Conservation (phyloP, 2,888 invertebrate genomes). For the Notodonta ziczac region DNA sequence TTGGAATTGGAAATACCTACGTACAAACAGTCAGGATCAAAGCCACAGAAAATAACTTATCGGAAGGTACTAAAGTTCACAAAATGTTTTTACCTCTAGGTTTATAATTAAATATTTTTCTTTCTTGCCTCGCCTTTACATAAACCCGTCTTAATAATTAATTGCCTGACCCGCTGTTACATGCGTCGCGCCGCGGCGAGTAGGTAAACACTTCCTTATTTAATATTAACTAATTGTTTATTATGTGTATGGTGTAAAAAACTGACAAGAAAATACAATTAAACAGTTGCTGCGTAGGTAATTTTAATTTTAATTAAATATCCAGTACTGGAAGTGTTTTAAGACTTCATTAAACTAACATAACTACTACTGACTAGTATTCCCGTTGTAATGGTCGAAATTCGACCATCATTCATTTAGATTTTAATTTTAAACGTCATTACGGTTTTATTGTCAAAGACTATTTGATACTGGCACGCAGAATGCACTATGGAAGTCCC, state of each 20-base stretch:
- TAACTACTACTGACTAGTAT: no score
- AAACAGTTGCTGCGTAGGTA: background rate
- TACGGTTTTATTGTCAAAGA: no score
- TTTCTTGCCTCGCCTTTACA: conserved; percentile 6
- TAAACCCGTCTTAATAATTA: conserved; percentile 10
- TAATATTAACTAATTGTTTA: conserved; percentile 9
- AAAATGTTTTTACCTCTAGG: no score
- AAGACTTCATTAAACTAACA: background rate
- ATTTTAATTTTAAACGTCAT: no score
- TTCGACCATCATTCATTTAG: no score
- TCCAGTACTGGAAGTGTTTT: background rate
- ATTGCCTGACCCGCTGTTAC: conserved; percentile 2
- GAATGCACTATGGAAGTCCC: no score
- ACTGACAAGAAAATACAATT: background rate
- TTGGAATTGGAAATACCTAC: no score
- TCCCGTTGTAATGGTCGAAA: background rate
- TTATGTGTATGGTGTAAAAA: conserved; percentile 3
- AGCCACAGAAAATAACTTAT: no score
- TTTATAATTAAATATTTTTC: background rate
- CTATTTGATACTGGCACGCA: no score
- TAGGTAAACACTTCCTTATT: conserved; percentile 9
- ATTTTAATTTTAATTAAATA: background rate
- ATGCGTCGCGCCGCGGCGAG: conserved; percentile 4
- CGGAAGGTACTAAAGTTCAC: no score
- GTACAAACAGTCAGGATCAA: no score